Evolutionary conservation across 2,113 vertebrate species (phyloP), one percentile per base, ranked within the genome.

Genomic region (Mustela lutreola): DNA sequence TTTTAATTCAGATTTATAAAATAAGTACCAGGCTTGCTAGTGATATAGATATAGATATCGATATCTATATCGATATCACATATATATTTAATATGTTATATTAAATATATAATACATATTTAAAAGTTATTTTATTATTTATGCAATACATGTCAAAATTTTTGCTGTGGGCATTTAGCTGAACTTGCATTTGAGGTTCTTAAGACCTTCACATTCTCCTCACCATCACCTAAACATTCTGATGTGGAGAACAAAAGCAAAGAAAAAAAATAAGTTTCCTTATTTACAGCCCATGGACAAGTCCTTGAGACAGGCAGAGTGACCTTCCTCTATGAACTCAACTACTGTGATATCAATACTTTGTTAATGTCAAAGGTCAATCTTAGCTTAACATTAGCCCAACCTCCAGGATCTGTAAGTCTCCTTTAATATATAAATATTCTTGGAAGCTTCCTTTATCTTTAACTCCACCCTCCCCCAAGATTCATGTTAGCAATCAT

Each of bases 1-100:
- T 70, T 75, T 90, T 81, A 95, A 91, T 67, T 78, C 36, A 95
- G 87, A 45, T 53, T 7, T 3, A 33, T 80, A 31, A 92, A 87
- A 33, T 79, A 91, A 80, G 14, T 70, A 36, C 2, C 14, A 93
- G 39, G 42, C 5, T 81, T 92, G 26, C 18, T 65, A 88, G 31
- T 85, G 19, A 82, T 21, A 31, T 53, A 15, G 42, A 42, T 42
- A 42, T 42, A 5, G 4, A 42, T 42, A 42, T 42, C 1, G 39
- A 42, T 42, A 39, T 42, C 42, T 1, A 42, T 42, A 42, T 42
- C 42, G 16, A 16, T 53, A 16, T 16, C 53, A 18, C 53, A 56
- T 56, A 56, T 56, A 56, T 58, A 58, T 53, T 5, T 53, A 53
- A 53, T 53, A 53, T 53, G 4, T 16, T 4, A 53, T 53, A 53